A percentile compares a stretch with the other conserved stretches of the same genome.
Conservation (phyloP, 2,888 invertebrate species). For the Sarcophaga rosellei region DNA sequence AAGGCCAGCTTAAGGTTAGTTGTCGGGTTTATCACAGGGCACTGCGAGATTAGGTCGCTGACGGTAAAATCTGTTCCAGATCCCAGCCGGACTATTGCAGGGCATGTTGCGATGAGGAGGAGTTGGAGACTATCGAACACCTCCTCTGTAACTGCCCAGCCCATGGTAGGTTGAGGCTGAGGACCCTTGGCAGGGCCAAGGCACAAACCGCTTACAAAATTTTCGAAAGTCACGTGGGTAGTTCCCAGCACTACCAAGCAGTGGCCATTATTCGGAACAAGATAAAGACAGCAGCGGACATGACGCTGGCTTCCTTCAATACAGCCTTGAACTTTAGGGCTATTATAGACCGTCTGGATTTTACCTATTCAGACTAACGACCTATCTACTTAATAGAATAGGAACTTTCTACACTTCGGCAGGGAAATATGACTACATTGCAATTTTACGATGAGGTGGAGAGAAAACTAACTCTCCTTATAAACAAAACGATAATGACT, state of each 20-base stretch:
- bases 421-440: conserved; percentile 52
- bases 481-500: conserved; percentile 66
- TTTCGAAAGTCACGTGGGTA: conserved; percentile 28
- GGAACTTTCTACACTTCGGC: conserved; percentile 55
- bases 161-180: no score
- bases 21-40: no score
- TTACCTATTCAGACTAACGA: conserved; percentile 19
- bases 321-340: conserved; percentile 21
- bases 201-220: conserved; percentile 49
- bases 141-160: no score
- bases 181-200: no score
- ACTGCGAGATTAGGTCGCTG: no score
- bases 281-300: conserved; percentile 8
- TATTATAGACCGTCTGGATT: conserved; percentile 27
- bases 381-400: conserved; percentile 42
- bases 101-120: no score
- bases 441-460: conserved; percentile 66
- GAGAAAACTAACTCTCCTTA: conserved; percentile 62
- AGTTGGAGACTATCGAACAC: no score
- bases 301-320: conserved; percentile 18
- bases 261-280: conserved; percentile 2
- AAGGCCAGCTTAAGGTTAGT: no score
- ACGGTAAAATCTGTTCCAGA: no score
- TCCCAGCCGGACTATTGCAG: no score
- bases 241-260: conserved; percentile 50